phyloP scores from a whole-genome alignment of 2,888 invertebrate species.

The Cheilosia pagana region DNA sequence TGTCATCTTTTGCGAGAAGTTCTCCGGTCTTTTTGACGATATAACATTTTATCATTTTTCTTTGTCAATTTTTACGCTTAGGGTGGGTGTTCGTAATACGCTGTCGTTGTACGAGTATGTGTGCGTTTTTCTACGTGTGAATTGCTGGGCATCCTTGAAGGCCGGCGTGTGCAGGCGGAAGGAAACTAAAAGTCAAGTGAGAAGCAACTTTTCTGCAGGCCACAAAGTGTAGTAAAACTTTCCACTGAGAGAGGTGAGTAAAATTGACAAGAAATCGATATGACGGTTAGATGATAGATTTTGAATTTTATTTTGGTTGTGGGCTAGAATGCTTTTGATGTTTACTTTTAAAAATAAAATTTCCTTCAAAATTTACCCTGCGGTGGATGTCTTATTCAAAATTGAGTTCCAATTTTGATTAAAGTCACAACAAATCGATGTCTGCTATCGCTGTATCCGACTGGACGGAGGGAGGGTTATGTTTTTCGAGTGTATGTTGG shows the following conservation, averaged over 20 bases:
- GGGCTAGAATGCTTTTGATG: not conserved
- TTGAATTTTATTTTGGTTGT: not conserved
- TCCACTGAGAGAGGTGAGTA: conserved; percentile 67
- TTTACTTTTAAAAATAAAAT: conserved; percentile 9
- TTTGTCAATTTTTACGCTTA: conserved; percentile 71
- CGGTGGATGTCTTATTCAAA: too few relatives aligned
- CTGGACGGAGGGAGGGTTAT: too few relatives aligned
- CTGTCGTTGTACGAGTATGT: not conserved
- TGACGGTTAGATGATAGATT: not conserved
- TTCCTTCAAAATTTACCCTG: not conserved
- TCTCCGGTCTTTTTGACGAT: conserved; percentile 67
- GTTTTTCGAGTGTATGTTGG: too few relatives aligned
- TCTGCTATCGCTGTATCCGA: too few relatives aligned
- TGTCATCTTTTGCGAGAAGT: conserved; percentile 70
- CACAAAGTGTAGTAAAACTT: conserved; percentile 49
- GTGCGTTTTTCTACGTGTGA: not conserved
- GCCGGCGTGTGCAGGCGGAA: conserved; percentile 19
- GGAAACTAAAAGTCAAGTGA: conserved; percentile 37
- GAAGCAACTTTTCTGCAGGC: conserved; percentile 44
- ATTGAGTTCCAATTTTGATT: not conserved
- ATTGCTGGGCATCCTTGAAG: conserved; percentile 1
- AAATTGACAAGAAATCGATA: conserved; percentile 66
- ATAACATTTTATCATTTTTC: conserved; percentile 74
- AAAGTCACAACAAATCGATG: not conserved
- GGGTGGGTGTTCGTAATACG: conserved; percentile 31